These are phyloP conservation scores for Syrphus vitripennis DNA, from an alignment of 2,888 invertebrate genomes.

Conservation along the genomic window DNA sequence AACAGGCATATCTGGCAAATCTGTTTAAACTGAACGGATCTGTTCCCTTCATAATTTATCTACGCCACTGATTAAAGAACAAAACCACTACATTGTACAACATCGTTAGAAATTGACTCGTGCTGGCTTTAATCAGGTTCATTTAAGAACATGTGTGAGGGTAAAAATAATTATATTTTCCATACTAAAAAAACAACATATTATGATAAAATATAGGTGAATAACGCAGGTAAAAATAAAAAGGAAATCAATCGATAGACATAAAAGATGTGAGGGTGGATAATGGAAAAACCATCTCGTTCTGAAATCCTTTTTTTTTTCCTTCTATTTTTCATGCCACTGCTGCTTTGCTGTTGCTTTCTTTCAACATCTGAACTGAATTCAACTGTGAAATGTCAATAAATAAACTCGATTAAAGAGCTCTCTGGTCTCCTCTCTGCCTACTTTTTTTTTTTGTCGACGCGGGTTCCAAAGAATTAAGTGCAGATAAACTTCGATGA, in stretches of 20 bases:
- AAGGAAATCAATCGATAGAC: conserved; percentile 8
- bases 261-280: background rate
- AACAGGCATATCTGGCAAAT: no score
- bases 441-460: background rate
- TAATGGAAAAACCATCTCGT: background rate
- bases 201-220: conserved; percentile 6
- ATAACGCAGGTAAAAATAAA: conserved; percentile 3
- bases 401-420: conserved; percentile 36
- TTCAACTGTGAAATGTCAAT: conserved; percentile 62
- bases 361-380: conserved; percentile 15
- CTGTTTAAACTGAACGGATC: background rate
- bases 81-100: no score
- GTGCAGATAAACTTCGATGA: background rate
- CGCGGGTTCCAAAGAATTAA: background rate
- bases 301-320: background rate
- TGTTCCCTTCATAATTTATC: background rate
- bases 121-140: background rate
- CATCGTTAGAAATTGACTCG: background rate
- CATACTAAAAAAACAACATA: background rate
- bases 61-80: background rate
- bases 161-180: conserved; percentile 3
- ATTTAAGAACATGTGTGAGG: background rate
- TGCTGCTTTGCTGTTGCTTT: background rate
- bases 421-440: background rate
- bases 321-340: background rate